phyloP scores from a whole-genome alignment of 2,797 vertebrate genomes.

The Sphenopsis melanotis region DNA sequence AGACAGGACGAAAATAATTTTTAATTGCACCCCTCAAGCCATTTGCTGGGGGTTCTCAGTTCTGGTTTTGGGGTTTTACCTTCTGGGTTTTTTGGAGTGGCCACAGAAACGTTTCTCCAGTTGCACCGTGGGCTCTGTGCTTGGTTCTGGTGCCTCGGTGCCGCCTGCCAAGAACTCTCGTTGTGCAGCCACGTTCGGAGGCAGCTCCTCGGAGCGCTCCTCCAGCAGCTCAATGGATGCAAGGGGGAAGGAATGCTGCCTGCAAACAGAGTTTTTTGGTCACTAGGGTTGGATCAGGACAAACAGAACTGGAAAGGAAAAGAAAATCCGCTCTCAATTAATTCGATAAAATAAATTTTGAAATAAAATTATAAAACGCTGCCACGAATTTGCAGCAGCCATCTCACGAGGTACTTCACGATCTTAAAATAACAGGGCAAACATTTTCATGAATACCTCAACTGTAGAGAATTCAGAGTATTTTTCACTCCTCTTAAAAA shows the following conservation, averaged over 20 bases:
- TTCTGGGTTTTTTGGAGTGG: slow-evolving; percentile 63
- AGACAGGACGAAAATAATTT: slow-evolving; percentile 74
- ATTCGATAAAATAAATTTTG: not conserved
- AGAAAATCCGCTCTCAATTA: not conserved
- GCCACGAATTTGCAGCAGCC: not conserved
- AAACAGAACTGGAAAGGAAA: not conserved
- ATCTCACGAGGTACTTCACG: not conserved
- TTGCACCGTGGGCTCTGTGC: slow-evolving; percentile 67
- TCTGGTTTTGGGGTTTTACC: slow-evolving; percentile 10
- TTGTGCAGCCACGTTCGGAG: slow-evolving; percentile 65
- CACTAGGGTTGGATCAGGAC: not conserved
- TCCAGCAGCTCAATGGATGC: slow-evolving; percentile 62
- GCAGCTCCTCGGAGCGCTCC: slow-evolving; percentile 64
- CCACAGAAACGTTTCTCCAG: slow-evolving; percentile 66
- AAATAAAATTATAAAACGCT: not conserved
- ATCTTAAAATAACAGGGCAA: not conserved
- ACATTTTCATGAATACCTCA: not conserved
- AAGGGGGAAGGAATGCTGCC: slow-evolving; percentile 51
- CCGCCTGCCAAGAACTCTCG: slow-evolving; percentile 71
- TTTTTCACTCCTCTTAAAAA: not conserved
- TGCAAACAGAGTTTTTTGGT: not conserved
- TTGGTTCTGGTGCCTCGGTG: slow-evolving; percentile 59
- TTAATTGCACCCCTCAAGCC: slow-evolving; percentile 71
- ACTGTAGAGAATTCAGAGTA: not conserved
- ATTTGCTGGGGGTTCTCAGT: slow-evolving; percentile 25